Conservation (phyloP, 2,888 invertebrate genomes). For the Pegoplata infirma region DNA sequence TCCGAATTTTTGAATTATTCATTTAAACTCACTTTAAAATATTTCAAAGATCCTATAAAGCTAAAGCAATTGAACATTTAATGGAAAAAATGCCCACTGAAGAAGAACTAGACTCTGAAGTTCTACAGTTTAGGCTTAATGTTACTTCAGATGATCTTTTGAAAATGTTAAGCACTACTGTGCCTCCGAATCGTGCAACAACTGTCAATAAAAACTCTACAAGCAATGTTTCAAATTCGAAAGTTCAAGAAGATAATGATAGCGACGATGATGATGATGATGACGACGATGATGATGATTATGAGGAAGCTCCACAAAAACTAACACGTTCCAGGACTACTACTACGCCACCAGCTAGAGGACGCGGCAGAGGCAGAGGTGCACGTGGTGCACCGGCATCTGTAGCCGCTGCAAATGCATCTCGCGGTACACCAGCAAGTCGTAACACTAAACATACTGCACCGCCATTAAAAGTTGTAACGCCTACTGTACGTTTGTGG, state of each 20-base stretch:
- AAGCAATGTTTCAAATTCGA: conserved; percentile 22
- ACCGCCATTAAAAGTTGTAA: conserved; percentile 67
- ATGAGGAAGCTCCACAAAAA: conserved; percentile 26
- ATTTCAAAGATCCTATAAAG: conserved; percentile 79
- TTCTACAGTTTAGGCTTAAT: conserved; percentile 78
- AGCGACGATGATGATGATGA: conserved; percentile 36
- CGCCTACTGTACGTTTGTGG: conserved; percentile 60
- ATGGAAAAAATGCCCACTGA: conserved; percentile 78
- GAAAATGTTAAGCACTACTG: conserved; percentile 68
- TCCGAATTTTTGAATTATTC: not conserved
- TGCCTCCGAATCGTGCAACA: conserved; percentile 12
- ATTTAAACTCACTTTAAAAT: not conserved
- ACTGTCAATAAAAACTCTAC: conserved; percentile 8
- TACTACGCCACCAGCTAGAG: conserved; percentile 36
- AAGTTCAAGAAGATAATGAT: conserved; percentile 29
- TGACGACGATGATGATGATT: conserved; percentile 47
- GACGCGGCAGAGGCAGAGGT: conserved; percentile 67
- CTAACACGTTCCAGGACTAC: conserved; percentile 40
- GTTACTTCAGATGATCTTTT: conserved; percentile 70
- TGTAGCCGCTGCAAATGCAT: conserved; percentile 22
- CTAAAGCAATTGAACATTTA: conserved; percentile 79
- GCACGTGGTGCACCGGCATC: conserved; percentile 54
- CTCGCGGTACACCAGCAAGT: conserved; percentile 29
- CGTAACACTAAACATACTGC: conserved; percentile 57
- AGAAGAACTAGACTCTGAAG: conserved; percentile 78